phyloP scores from a whole-genome alignment of 2,113 vertebrate genomes.

The Aegypius monachus region DNA sequence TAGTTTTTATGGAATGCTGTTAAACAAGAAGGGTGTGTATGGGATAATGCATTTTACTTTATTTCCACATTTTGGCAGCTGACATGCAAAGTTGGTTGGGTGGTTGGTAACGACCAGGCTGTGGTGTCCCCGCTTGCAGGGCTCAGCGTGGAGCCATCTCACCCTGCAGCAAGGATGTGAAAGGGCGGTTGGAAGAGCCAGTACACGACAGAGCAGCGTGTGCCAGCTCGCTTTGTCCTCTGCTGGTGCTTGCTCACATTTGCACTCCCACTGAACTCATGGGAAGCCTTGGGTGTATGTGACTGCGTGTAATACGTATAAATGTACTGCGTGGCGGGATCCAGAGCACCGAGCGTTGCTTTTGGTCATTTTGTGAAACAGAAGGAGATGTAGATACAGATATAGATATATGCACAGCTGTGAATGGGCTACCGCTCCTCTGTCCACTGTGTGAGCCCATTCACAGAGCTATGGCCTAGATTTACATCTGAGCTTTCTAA shows the following conservation, averaged over 20 bases:
- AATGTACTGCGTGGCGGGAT: neutral
- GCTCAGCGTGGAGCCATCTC: neutral
- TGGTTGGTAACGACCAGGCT: neutral
- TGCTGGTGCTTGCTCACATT: neutral
- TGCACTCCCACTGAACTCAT: neutral
- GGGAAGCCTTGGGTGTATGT: neutral
- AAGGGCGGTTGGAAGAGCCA: neutral
- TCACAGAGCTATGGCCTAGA: neutral
- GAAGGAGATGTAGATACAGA: neutral
- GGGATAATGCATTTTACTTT: neutral
- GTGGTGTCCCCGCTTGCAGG: neutral
- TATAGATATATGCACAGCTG: neutral
- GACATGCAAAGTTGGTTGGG: neutral
- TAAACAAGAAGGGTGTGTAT: neutral
- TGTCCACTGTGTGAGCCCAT: neutral
- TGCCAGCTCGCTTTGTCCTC: neutral
- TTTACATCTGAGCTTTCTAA: neutral
- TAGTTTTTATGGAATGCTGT: neutral
- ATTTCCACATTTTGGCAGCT: neutral
- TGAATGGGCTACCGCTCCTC: neutral
- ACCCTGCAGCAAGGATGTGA: neutral
- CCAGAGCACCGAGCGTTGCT: neutral
- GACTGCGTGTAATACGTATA: neutral
- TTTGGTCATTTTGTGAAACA: neutral
- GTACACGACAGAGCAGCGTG: accelerated